Percentiles rank a stretch among this genome's conserved stretches.
Conservation (phyloP, 2,113 vertebrate species). For the Paramormyrops kingsleyae region DNA sequence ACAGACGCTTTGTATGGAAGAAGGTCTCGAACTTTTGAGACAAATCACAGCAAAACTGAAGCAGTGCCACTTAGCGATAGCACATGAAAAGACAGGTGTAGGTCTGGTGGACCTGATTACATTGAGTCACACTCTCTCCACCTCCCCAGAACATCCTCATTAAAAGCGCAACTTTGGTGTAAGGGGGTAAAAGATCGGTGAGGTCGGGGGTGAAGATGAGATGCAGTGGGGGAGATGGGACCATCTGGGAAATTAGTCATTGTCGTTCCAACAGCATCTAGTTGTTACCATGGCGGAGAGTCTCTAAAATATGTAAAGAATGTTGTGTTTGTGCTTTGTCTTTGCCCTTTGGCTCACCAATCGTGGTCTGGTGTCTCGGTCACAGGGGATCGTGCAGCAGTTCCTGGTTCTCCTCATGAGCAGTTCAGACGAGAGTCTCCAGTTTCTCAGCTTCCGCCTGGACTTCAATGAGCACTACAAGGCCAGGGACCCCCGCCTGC, state of each 20-base stretch:
- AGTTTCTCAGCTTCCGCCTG: constrained; percentile 91
- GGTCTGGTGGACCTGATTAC: too few relatives aligned
- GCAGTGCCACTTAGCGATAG: neutral
- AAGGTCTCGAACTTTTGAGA: neutral
- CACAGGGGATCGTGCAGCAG: constrained; percentile 88
- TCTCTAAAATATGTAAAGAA: neutral
- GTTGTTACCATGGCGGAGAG: neutral
- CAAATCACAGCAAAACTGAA: neutral
- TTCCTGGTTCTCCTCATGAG: constrained; percentile 86
- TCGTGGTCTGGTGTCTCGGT: neutral
- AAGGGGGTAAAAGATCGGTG: too few relatives aligned
- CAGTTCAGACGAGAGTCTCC: constrained; percentile 82
- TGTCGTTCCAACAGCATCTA: neutral
- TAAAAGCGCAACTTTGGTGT: too few relatives aligned
- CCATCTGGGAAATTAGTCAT: neutral
- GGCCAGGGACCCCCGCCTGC: constrained; percentile 80
- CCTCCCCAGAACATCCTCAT: too few relatives aligned
- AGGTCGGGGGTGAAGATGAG: neutral
- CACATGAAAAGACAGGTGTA: too few relatives aligned
- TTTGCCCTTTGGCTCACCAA: neutral
- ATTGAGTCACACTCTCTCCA: too few relatives aligned
- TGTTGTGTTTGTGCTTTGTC: neutral
- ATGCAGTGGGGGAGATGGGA: neutral
- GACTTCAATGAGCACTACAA: constrained; percentile 95
- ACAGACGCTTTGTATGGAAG: neutral